Percentiles rank a stretch among this genome's conserved stretches.
phyloP scores from a whole-genome alignment of 2,888 invertebrate species.

The Dysmachus trigonus region DNA sequence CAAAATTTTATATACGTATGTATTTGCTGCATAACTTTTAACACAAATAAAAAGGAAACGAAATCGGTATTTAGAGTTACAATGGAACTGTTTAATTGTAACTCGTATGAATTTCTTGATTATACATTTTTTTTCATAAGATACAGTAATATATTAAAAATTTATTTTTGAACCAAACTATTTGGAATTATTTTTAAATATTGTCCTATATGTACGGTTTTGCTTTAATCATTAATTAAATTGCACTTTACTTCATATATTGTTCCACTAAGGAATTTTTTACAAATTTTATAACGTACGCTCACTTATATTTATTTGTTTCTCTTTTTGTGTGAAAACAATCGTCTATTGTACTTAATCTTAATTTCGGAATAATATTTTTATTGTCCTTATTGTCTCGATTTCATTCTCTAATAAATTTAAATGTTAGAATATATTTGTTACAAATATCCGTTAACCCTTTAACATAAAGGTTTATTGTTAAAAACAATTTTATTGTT shows the following conservation, averaged over 20 bases:
- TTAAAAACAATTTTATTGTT: conserved; percentile 15
- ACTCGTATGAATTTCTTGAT: no score
- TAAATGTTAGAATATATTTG: conserved; percentile 7
- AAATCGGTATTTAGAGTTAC: not conserved
- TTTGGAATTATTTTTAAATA: not conserved
- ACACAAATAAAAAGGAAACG: not conserved
- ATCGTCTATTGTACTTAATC: not conserved
- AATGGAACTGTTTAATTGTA: not conserved
- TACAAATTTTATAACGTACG: not conserved
- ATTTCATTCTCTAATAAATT: not conserved
- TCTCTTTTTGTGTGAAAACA: not conserved
- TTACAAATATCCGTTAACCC: conserved; percentile 27
- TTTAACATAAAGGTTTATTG: conserved; percentile 33
- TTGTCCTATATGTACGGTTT: not conserved
- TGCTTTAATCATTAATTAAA: not conserved
- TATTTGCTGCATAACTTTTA: not conserved
- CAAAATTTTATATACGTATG: not conserved
- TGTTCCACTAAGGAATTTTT: not conserved
- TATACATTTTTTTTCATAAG: not conserved
- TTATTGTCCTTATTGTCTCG: not conserved
- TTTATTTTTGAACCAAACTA: not conserved
- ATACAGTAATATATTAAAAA: not conserved
- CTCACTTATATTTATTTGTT: not conserved
- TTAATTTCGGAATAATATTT: not conserved
- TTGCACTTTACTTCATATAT: not conserved